A percentile compares a stretch with the other conserved stretches of the same genome.
Evolutionary conservation across 2,113 vertebrate genomes (phyloP).

Genomic region (Epinephelus cyanopodus): DNA sequence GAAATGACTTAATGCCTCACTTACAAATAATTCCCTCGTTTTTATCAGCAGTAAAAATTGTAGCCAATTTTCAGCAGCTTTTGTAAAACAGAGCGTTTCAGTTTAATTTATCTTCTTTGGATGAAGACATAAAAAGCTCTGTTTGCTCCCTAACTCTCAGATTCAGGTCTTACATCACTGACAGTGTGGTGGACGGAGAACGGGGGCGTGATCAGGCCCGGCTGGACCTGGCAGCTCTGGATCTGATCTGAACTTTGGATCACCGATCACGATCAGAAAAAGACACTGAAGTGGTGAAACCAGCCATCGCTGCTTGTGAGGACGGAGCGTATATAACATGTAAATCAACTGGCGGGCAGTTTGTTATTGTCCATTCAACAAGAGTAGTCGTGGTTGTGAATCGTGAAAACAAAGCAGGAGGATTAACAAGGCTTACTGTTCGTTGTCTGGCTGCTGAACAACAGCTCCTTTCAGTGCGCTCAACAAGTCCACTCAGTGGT

Average conservation of each 20-base stretch:
- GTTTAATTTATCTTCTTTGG: background rate
- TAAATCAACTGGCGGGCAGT: conserved; percentile 1
- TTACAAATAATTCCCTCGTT: background rate
- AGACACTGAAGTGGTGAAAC: background rate
- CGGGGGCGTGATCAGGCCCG: conserved; percentile 11
- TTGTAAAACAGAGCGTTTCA: background rate
- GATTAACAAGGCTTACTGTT: conserved; percentile 55
- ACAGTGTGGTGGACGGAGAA: background rate
- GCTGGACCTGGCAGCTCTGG: conserved; percentile 22
- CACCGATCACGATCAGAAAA: background rate
- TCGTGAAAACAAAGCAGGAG: conserved; percentile 17
- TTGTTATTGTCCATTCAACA: conserved; percentile 44
- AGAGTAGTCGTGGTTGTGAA: conserved; percentile 28
- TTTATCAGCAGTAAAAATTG: background rate
- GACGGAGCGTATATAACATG: conserved; percentile 6
- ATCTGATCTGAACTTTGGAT: conserved; percentile 11
- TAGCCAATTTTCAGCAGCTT: too few species aligned
- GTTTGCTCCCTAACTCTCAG: background rate
- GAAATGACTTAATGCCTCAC: background rate
- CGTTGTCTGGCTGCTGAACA: conserved; percentile 51
- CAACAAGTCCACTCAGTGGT: conserved; percentile 45
- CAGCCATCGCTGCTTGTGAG: background rate
- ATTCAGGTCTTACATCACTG: conserved; percentile 6
- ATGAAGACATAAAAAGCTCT: too few species aligned
- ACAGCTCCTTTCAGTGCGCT: conserved; percentile 43